Percentiles rank a stretch among this genome's conserved stretches.
These are phyloP conservation scores for Ernsta delagoae DNA, from an alignment of 2,888 invertebrate genomes.

Conservation along the genomic window DNA sequence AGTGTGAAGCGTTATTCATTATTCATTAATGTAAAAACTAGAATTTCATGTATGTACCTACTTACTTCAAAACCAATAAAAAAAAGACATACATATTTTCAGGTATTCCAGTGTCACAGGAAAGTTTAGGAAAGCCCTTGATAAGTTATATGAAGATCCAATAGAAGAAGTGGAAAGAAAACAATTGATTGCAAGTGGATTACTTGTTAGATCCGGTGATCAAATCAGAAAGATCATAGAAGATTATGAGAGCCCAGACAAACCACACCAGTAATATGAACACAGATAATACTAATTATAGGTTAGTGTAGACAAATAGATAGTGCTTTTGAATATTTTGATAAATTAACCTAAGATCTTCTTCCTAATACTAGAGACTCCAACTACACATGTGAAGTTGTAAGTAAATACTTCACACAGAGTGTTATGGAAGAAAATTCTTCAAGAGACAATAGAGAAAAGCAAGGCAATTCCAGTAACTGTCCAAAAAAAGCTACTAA, in stretches of 20 bases:
- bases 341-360: constrained; percentile 47
- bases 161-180: constrained; percentile 73
- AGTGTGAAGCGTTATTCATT: no score
- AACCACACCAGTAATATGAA: constrained; percentile 66
- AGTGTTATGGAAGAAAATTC: constrained; percentile 72
- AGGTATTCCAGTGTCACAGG: constrained; percentile 57
- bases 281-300: constrained; percentile 50
- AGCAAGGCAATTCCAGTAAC: constrained; percentile 56
- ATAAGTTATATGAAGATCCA: constrained; percentile 68
- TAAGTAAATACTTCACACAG: constrained; percentile 69
- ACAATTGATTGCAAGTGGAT: constrained; percentile 65
- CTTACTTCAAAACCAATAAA: no score
- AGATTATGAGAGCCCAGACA: constrained; percentile 58
- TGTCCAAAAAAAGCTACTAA: constrained; percentile 46
- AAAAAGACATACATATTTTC: constrained; percentile 39
- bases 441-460: constrained; percentile 68
- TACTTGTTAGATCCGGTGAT: constrained; percentile 57
- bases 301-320: constrained; percentile 51
- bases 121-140: constrained; percentile 59
- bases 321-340: constrained; percentile 33
- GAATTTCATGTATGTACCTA: no score
- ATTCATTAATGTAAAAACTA: no score
- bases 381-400: constrained; percentile 50
- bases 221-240: constrained; percentile 55
- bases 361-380: constrained; percentile 64